These are phyloP conservation scores for Drosophila paramelanica DNA, from an alignment of 2,888 invertebrate genomes.

Conservation along the genomic window DNA sequence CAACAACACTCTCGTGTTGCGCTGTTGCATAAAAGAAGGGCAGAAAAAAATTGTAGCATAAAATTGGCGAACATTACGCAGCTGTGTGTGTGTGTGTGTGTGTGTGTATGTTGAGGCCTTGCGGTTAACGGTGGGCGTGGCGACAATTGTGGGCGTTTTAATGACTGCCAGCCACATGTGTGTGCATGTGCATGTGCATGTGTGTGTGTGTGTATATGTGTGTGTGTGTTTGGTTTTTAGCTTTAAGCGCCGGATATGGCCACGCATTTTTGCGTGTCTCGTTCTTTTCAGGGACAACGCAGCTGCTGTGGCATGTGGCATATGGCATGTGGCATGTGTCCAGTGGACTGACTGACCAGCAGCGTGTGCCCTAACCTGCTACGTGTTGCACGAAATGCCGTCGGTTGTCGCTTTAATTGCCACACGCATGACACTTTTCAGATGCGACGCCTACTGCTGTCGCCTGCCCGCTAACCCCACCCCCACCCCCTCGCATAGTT, in stretches of 20 bases:
- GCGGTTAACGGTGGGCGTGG: slow-evolving; percentile 43
- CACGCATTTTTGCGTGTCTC: slow-evolving; percentile 47
- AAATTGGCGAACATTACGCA: slow-evolving; percentile 14
- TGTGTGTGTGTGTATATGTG: neutral
- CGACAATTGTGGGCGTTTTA: slow-evolving; percentile 44
- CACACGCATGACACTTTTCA: slow-evolving; percentile 54
- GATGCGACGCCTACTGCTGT: neutral
- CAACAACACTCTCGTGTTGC: too few relatives aligned
- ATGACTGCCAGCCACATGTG: slow-evolving; percentile 32
- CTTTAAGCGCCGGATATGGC: slow-evolving; percentile 25
- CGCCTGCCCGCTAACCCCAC: too few relatives aligned
- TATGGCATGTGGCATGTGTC: slow-evolving; percentile 23
- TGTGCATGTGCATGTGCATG: neutral
- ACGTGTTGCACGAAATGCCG: slow-evolving; percentile 60
- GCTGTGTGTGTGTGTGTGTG: neutral
- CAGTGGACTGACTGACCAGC: neutral
- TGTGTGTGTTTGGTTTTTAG: slow-evolving; percentile 20
- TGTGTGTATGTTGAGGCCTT: slow-evolving; percentile 22
- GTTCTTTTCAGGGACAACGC: slow-evolving; percentile 24
- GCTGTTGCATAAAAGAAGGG: too few relatives aligned
- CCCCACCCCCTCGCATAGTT: neutral
- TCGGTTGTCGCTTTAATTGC: slow-evolving; percentile 57
- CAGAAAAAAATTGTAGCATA: slow-evolving; percentile 22
- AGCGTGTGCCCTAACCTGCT: slow-evolving; percentile 15
- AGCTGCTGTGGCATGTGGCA: slow-evolving; percentile 18